Evolutionary conservation across 2,888 invertebrate genomes (phyloP).

Genomic region (Tinea pellionella): DNA sequence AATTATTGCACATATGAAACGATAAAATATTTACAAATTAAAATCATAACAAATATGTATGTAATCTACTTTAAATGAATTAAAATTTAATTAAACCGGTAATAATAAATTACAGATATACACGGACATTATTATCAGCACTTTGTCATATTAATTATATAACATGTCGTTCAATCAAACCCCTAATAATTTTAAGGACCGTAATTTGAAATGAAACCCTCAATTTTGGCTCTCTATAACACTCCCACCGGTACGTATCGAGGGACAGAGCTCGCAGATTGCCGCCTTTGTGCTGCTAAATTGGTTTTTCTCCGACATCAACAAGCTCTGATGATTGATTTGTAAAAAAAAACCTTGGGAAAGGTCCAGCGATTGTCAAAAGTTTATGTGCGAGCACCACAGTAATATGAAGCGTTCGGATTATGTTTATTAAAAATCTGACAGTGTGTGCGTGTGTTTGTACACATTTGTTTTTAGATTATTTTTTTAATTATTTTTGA

Average conservation of each 20-base stretch:
- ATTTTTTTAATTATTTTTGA: no score
- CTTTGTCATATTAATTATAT: constrained; percentile 15
- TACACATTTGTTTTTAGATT: no score
- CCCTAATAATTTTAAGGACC: constrained; percentile 26
- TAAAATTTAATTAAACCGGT: background rate
- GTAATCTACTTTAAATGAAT: no score
- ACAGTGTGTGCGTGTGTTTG: no score
- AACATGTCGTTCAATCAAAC: constrained; percentile 45
- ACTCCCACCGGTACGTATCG: background rate
- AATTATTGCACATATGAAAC: no score
- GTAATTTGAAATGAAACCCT: constrained; percentile 8
- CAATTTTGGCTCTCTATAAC: background rate
- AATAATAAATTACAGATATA: background rate
- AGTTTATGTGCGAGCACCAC: background rate
- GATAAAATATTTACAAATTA: no score
- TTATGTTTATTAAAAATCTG: no score
- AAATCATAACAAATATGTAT: no score
- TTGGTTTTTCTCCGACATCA: constrained; percentile 42
- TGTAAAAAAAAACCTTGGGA: constrained; percentile 4
- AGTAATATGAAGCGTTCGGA: no score
- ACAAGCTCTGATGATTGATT: constrained; percentile 10
- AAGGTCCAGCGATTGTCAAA: constrained; percentile 2
- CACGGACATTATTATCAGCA: background rate
- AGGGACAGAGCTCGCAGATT: constrained; percentile 5
- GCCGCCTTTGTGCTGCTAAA: constrained; percentile 44